Base-by-base conservation (phyloP, 2,888 invertebrate species). In the Pasiphila rectangulata region DNA sequence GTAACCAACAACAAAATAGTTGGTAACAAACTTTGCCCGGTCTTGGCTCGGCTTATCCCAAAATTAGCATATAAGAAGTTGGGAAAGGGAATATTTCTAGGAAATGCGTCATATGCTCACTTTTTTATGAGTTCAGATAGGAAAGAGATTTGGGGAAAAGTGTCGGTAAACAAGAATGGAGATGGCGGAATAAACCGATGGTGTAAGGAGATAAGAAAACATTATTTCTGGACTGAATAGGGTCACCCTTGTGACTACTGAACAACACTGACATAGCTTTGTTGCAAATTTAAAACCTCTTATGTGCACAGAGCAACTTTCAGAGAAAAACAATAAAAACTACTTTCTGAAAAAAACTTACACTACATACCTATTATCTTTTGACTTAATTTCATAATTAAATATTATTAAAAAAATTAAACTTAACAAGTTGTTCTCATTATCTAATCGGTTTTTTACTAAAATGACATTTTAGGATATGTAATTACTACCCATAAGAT, bases 61-160 rank as follows among this genome's bases (percentile, higher is more conserved):
- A 65, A 69, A 82, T 83, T 82, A 83, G 72, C 78, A 83, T 83
- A 74, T 63, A 69, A 59, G 60, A 76, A 79, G 59, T 67, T 68
- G 46, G 46, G 56, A 65, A 57, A 68, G 32, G 54, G 45, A 39
- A 59, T 43, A 64, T 59, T 64, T 61, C 59, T 62, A 61, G 62
- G 59, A 67, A 64, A 58, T 56, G 55, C 69, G 66, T 67, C 72
- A 69, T 63, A 59, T 71, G 70, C 55, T 59, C 47, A 43, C 56
- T 67, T 65, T 62, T 59, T 63, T 61, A 57, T 54, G 42, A 65
- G 61, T 69, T 65, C 24, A 46, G 41, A 72, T 72, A 60, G 63
- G 57, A 66, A 62, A 68, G 47, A 57, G 62, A 72, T 73, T 69
- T 65, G 54, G 36, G 16, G 24, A 30, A 19, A 32, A 42, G 45